These are phyloP conservation scores for Alauda arvensis DNA, from an alignment of 2,797 vertebrate genomes.

Conservation along the genomic window DNA sequence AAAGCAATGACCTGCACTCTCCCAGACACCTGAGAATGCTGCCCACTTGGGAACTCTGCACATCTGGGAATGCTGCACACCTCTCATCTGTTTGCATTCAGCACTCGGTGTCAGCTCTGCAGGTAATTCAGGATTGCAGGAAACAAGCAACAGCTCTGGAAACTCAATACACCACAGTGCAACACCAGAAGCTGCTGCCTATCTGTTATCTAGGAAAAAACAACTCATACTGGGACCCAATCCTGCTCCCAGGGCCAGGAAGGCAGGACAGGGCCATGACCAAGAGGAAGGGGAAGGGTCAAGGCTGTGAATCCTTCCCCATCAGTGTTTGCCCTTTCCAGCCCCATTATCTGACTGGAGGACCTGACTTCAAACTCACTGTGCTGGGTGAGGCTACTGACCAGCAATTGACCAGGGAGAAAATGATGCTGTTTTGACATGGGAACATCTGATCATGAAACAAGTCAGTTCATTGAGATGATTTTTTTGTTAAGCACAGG, in stretches of 20 bases:
- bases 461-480: neutral
- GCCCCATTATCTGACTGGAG: neutral
- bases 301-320: neutral
- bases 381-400: neutral
- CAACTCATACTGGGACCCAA: rapidly evolving
- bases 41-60: neutral
- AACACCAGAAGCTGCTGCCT: neutral
- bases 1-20: neutral
- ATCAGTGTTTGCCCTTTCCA: neutral
- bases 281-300: neutral
- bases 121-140: neutral
- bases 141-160: neutral
- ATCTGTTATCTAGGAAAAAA: neutral
- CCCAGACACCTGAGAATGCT: neutral
- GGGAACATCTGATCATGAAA: neutral
- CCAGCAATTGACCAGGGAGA: neutral
- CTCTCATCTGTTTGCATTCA: rapidly evolving
- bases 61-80: neutral
- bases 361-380: neutral
- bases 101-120: neutral
- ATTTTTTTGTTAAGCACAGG: neutral
- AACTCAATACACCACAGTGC: rapidly evolving
- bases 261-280: neutral
- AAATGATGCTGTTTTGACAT: rapidly evolving
- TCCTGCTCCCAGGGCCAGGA: neutral